Evolutionary conservation across 1,140 invertebrate species (phyloP).

Genomic region (Dinoponera quadriceps): DNA sequence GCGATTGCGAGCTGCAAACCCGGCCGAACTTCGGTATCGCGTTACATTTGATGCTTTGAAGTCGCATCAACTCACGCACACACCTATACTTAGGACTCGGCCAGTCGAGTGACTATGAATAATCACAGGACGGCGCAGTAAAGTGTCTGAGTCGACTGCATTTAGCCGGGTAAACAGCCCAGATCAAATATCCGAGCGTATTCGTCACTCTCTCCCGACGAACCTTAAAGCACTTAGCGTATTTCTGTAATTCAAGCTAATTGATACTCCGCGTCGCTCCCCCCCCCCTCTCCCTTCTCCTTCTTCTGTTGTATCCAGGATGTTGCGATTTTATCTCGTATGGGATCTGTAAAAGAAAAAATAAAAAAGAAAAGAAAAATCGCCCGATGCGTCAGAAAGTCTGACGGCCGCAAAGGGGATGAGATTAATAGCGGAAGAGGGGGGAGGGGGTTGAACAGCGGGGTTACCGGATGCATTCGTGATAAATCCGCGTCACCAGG

Average conservation of each 20-base stretch:
- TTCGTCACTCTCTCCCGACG: conserved; percentile 24
- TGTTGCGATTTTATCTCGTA: neutral
- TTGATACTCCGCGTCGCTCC: conserved; percentile 60
- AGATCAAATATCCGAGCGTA: conserved; percentile 5
- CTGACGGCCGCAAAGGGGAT: neutral
- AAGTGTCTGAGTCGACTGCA: neutral
- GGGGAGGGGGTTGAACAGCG: conserved; percentile 47
- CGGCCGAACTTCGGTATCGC: conserved; percentile 17
- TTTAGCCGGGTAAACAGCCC: conserved; percentile 12
- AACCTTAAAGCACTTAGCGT: conserved; percentile 14
- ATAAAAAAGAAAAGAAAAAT: too few species aligned
- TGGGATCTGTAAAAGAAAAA: too few species aligned
- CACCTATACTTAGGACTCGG: neutral
- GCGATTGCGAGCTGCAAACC: conserved; percentile 17
- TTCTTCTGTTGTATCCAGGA: too few species aligned
- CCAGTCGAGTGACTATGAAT: conserved; percentile 33
- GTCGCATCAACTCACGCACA: neutral
- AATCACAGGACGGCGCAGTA: conserved; percentile 16
- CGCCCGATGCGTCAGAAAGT: neutral
- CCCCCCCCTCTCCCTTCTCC: too few species aligned
- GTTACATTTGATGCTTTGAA: conserved; percentile 36
- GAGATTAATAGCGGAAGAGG: conserved; percentile 4
- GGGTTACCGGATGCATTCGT: conserved; percentile 51
- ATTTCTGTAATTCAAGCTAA: conserved; percentile 73
- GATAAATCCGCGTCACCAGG: conserved; percentile 63